Evolutionary conservation across 1,140 invertebrate genomes (phyloP).

Genomic region (Saccostrea glomerata): DNA sequence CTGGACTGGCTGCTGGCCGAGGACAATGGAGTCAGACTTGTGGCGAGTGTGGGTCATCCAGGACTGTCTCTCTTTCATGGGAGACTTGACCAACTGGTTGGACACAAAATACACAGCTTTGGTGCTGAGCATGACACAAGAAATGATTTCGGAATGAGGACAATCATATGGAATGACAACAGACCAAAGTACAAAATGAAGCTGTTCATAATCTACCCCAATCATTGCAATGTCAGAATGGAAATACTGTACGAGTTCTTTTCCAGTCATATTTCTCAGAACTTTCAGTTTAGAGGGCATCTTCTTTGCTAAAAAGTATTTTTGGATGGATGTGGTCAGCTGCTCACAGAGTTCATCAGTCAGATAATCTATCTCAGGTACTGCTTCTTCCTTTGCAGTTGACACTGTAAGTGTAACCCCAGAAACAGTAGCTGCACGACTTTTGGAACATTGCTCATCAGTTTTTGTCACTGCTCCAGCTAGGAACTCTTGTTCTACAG

Average conservation of each 20-base stretch:
- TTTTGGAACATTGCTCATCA: not conserved
- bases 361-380: constrained; percentile 48
- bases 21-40: constrained; percentile 72
- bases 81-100: constrained; percentile 59
- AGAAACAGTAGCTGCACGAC: not conserved
- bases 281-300: constrained; percentile 65
- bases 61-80: constrained; percentile 60
- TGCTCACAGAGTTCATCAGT: constrained; percentile 62
- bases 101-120: constrained; percentile 74
- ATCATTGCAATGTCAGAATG: constrained; percentile 71
- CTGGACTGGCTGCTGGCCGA: constrained; percentile 54
- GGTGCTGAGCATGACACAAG: constrained; percentile 75
- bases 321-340: constrained; percentile 62
- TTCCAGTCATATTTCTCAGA: constrained; percentile 68
- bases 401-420: not conserved
- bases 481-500: not conserved
- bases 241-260: constrained; percentile 71
- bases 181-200: constrained; percentile 73
- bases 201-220: constrained; percentile 67
- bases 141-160: constrained; percentile 70
- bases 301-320: constrained; percentile 60
- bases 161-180: constrained; percentile 72
- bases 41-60: constrained; percentile 75
- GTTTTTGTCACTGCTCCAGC: not conserved
- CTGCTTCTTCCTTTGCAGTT: not conserved